Evolutionary conservation across 2,797 vertebrate species (phyloP).

Genomic region (Phataginus tricuspis): DNA sequence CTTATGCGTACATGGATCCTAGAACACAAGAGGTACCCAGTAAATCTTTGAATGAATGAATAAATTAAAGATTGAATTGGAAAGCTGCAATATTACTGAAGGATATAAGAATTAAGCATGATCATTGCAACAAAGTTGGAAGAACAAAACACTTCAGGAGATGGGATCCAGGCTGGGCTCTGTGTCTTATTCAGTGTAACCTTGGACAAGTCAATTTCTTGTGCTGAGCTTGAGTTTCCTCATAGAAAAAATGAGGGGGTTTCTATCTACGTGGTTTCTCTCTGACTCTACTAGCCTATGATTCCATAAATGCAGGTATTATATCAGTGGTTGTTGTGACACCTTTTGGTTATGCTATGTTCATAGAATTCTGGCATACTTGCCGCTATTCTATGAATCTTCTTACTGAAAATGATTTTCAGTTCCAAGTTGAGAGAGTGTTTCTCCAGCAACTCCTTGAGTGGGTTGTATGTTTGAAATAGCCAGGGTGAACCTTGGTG

Average conservation of each 20-base stretch:
- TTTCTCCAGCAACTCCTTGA: not conserved
- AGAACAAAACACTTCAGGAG: not conserved
- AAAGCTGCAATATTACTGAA: not conserved
- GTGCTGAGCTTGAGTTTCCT: not conserved
- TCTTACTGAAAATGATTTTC: not conserved
- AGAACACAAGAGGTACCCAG: not conserved
- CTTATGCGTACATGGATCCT: not conserved
- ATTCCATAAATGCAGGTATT: not conserved
- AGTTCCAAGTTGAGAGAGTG: not conserved
- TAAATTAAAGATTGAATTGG: not conserved
- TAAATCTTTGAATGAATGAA: conserved; percentile 22
- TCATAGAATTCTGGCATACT: not conserved
- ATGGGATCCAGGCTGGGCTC: not conserved
- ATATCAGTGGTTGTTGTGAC: not conserved
- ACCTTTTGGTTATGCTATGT: not conserved
- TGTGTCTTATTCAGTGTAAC: not conserved
- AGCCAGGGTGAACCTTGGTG: not conserved
- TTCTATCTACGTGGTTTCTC: not conserved
- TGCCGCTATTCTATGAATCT: not conserved
- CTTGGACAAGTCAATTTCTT: not conserved
- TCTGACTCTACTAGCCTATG: not conserved
- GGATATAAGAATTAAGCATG: not conserved
- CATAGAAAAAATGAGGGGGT: not conserved
- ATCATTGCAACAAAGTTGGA: not conserved
- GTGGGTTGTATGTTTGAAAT: not conserved